Base-by-base conservation (phyloP, 2,888 invertebrate genomes). In the Leucophenga montana region DNA sequence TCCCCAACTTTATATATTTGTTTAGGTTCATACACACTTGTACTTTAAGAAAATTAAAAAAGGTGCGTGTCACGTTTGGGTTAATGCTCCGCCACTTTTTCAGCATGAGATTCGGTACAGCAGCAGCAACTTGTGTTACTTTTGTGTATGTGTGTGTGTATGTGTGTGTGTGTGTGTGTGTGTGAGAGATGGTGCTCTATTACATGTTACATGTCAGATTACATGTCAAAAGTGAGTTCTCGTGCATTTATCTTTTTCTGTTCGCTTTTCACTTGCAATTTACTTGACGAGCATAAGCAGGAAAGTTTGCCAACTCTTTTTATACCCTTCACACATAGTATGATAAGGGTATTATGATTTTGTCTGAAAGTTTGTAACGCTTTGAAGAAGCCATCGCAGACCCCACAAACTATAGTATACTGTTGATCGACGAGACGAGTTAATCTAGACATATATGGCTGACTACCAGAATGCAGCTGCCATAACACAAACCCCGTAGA, bases 161-260 rank as follows among this genome's bases (percentile, higher is more conserved):
- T 33, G 33, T 33, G 8, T 8, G 33, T 5, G 33, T 33, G 8
- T 33, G 33, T 33, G 8, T 33, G 3, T 8, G 39, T 11, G 39
- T 39, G 14, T 16, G 18, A 11, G 54, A 54, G 18, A 18, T 54
- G 54, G 57, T n/a, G 27, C n/a, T 22, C 31, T n/a, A 27, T 31
- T 54, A 18, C 39, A 44, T 67, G 61, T 50, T 67, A 61, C 18
- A 50, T 67, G 67, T 61, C 61, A 67, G 67, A 61, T 67, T 59
- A 48, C 3, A 31, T 67, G 61, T 48, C 67, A 67, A 27, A 48
- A 50, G 27, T 67, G n/a, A 50, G 44, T 31, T 22, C 13, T 57
- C 14, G 39, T 22, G 33, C 13, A 59, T 59, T 50, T 67, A 61
- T 59, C 57, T 48, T 46, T 16, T 9, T 62, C 57, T n/a, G n/a